Evolutionary conservation across 2,797 vertebrate genomes (phyloP).

Genomic region (Coregonus sp.): DNA sequence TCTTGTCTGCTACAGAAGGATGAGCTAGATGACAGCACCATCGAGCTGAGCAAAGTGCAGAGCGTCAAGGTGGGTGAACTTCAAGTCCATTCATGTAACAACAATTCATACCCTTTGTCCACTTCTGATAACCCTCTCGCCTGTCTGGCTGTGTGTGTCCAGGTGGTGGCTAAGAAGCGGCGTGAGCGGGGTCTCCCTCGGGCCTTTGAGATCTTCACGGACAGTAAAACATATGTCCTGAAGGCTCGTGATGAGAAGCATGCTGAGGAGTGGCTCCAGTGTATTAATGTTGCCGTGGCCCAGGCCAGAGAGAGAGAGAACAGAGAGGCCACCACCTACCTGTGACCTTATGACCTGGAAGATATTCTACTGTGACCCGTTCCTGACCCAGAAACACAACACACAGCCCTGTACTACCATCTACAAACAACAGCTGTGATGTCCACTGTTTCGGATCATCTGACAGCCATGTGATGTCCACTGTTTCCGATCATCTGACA

Average conservation of each 20-base stretch:
- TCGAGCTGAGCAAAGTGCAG: conserved; percentile 96
- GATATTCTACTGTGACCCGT: background rate
- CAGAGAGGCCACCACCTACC: conserved; percentile 89
- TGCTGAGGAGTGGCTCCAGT: conserved; percentile 93
- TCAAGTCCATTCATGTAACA: background rate
- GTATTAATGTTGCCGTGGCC: conserved; percentile 90
- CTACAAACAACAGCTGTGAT: no score
- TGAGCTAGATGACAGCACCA: conserved; percentile 87
- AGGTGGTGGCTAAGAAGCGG: conserved; percentile 84
- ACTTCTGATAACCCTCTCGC: no score
- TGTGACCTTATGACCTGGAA: conserved; percentile 65
- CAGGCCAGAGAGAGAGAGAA: conserved; percentile 88
- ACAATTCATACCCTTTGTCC: background rate
- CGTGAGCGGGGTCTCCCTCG: conserved; percentile 87
- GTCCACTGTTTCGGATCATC: no score
- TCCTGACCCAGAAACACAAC: background rate
- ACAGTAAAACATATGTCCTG: conserved; percentile 88
- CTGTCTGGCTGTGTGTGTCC: background rate
- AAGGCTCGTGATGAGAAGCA: conserved; percentile 91
- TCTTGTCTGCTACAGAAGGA: conserved; percentile 80
- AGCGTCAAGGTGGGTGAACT: conserved; percentile 83
- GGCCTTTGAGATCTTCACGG: conserved; percentile 96
- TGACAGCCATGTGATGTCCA: background rate
- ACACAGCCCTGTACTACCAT: background rate
- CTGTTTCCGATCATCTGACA: no score